Evolutionary conservation across 1,140 invertebrate species (phyloP), one percentile per base, ranked within the genome.

Genomic region (Hyphantria cunea): DNA sequence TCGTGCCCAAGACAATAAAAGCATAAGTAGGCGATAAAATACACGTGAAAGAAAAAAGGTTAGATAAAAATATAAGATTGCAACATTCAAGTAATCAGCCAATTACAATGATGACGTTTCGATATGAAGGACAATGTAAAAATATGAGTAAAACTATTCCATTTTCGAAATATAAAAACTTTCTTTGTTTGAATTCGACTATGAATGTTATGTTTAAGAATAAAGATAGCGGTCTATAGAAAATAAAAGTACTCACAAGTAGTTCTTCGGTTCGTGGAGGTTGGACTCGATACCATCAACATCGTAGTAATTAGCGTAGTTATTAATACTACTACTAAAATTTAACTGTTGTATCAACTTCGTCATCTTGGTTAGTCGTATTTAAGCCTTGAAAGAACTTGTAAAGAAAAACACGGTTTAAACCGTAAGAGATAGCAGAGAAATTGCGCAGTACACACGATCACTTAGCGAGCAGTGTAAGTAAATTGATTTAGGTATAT

Each of bases 301-400:
- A 61, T 84, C 80, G 68, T 82, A 80, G 73, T 80, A 88, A 81
- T 51, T 59, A 31, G 34, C 47, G 71, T 79, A 88, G 81, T 80
- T 90, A 90, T 80, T 90, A 90, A 70, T 76, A 76, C 68, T 79
- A 78, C 81, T 89, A 87, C 84, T 90, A 87, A 86, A 90, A 74
- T 79, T 86, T 84, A 90, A 90, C 69, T 86, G 85, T 84, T 88
- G 84, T 81, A 90, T 84, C 76, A 90, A 83, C 85, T 88, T 89
- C 72, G 85, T 89, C 87, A 90, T 90, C 80, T 77, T 90, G 86
- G 66, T 47, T 67, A 89, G 69, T 75, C 85, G 86, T 89, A 88
- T 37, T 89, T 88, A 81, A 84, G 86, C 86, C 84, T 82, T 89
- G 71, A 66, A 75, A 45, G 48, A 78, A 83, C 82, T 80, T 79